Evolutionary conservation across 2,888 invertebrate species (phyloP), one percentile per base, ranked within the genome.

Genomic region (Himalopsyche anomala): DNA sequence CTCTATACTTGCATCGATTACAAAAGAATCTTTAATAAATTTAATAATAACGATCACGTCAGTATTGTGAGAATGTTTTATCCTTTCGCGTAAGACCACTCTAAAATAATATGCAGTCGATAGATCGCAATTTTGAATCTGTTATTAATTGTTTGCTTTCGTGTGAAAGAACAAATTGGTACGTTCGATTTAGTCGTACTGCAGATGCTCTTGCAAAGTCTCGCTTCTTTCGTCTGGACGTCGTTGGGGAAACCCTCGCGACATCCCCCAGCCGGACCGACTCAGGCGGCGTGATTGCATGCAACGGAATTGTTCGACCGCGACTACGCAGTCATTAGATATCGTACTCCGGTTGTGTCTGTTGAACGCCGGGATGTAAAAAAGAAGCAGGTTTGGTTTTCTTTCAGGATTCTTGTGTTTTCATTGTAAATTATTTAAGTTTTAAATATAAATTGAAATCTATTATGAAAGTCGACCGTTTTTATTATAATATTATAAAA

Each of bases 401-500:
- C 38, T 74, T 74, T 74, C 74, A 74, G 38, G 74, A 36, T 36
- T 36, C 74, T 74, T 74, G 74, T 74, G 74, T 74, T 74, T 74
- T 74, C 36, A 74, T 74, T 74, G 74, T 74, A 74, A 74, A 74
- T 74, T 74, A 80, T 80, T 51, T 80, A 51, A 51, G 51, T 80
- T 51, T 38, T 80, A 42, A 80, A 80, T 80, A 45, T 80, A 80
- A 80, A 51, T 51, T 42, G n/a, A 80, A 40, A 51, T 51, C 80
- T 45, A 80, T 80, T 80, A 45, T 80, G 80, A 80, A 38, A 80
- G 80, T 80, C 28, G 45, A 80, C 45, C 51, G 80, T 80, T 80
- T 80, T 80, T 80, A 80, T 80, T 80, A 45, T 80, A 45, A 42
- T 80, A 80, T 80, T 80, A 51, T 45, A 80, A 80, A 80, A 80